Percentiles rank a stretch among this genome's conserved stretches.
Conservation (phyloP, 2,888 invertebrate genomes). For the Chalcosyrphus nemorum region DNA sequence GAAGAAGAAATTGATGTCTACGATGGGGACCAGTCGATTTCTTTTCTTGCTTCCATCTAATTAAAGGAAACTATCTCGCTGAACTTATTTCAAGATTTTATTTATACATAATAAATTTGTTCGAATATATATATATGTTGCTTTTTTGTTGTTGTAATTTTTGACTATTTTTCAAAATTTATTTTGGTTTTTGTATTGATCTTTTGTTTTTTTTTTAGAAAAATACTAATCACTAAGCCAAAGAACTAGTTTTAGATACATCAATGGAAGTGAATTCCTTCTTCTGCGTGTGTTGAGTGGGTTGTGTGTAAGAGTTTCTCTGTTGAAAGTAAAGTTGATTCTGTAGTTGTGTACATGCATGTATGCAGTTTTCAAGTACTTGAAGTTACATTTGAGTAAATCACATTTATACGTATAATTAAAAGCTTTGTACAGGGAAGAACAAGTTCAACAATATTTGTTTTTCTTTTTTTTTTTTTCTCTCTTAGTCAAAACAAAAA, state of each 20-base stretch:
- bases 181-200: conserved; percentile 5
- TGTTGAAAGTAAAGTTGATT: background rate
- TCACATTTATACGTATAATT: conserved; percentile 32
- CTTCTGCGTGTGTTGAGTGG: background rate
- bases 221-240: conserved; percentile 44
- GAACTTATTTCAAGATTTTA: conserved; percentile 20
- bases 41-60: too few relatives aligned
- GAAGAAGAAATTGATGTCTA: too few relatives aligned
- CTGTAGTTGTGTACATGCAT: background rate
- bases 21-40: too few relatives aligned
- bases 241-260: conserved; percentile 22
- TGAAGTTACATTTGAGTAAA: conserved; percentile 18
- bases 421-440: conserved; percentile 62
- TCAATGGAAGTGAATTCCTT: conserved; percentile 2
- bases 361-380: background rate
- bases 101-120: conserved; percentile 39
- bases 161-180: conserved; percentile 24
- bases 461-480: background rate
- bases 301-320: background rate
- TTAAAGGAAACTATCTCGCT: background rate
- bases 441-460: conserved; percentile 36
- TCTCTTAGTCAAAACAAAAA: conserved; percentile 17
- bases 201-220: conserved; percentile 32
- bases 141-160: conserved; percentile 13
- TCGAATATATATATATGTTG: conserved; percentile 18